Conservation (phyloP, 2,113 vertebrate species). For the Urocynchramus pylzowi region DNA sequence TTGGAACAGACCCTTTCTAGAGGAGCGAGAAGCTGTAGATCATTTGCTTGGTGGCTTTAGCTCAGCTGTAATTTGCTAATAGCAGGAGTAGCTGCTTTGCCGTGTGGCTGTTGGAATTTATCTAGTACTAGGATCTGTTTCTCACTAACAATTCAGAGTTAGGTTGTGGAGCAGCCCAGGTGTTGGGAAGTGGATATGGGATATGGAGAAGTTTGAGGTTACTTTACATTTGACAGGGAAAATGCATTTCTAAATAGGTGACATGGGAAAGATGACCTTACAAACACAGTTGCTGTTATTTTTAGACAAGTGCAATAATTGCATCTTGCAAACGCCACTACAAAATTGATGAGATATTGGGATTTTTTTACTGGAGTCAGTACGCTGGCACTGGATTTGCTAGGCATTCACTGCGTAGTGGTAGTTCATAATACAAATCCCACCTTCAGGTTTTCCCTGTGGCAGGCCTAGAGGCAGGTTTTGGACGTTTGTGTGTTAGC, state of each 20-base stretch:
- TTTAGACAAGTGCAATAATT: neutral
- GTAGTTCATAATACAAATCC: fast-evolving
- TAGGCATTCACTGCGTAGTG: neutral
- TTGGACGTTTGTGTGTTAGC: neutral
- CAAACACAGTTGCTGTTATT: neutral
- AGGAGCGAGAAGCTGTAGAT: neutral
- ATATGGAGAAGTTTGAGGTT: neutral
- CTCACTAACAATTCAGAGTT: neutral
- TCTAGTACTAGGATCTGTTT: neutral
- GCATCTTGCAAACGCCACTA: neutral
- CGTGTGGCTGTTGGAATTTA: neutral
- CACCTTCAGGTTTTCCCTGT: neutral
- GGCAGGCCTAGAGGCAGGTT: neutral
- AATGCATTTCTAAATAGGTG: neutral
- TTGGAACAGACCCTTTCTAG: neutral
- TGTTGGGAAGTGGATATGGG: neutral
- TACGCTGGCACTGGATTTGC: neutral
- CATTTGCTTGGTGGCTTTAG: neutral
- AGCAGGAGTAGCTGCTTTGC: neutral
- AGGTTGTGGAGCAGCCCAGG: neutral
- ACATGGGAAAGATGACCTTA: neutral
- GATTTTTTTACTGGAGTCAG: neutral
- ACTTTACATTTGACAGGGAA: neutral
- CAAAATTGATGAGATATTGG: neutral
- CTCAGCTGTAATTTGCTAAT: neutral